phyloP scores from a whole-genome alignment of 2,797 vertebrate genomes.

The Taenioides sp. region DNA sequence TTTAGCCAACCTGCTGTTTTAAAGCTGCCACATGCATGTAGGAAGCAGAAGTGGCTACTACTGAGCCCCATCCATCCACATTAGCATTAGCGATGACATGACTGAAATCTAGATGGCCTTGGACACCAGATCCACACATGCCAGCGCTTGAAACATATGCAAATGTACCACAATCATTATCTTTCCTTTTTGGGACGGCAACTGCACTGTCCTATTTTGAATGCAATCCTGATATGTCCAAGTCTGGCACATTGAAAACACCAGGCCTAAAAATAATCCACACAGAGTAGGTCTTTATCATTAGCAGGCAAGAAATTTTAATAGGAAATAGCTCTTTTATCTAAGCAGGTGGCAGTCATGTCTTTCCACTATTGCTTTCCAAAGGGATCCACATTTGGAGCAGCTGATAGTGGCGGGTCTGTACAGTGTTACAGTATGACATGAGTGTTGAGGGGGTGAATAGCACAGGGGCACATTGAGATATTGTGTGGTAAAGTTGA shows the following conservation, averaged over 20 bases:
- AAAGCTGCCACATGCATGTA: conserved; percentile 14
- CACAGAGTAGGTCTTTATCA: conserved; percentile 31
- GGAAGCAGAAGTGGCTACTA: conserved; percentile 18
- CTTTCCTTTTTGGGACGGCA: conserved; percentile 32
- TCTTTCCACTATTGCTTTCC: conserved; percentile 64
- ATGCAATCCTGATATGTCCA: conserved; percentile 57
- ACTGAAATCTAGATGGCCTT: conserved; percentile 31
- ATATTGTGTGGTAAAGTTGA: conserved; percentile 58
- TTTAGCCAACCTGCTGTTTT: too few relatives aligned
- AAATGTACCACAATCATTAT: conserved; percentile 28
- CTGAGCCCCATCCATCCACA: conserved; percentile 29
- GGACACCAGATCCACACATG: conserved; percentile 24
- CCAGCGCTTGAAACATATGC: conserved; percentile 20
- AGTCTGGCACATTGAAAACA: conserved; percentile 39
- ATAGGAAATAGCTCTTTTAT: conserved; percentile 76
- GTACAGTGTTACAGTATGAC: conserved; percentile 59
- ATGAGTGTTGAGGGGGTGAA: conserved; percentile 52
- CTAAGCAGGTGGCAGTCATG: conserved; percentile 60
- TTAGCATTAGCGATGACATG: conserved; percentile 32
- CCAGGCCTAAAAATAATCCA: conserved; percentile 42
- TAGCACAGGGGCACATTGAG: conserved; percentile 41
- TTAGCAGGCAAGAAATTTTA: conserved; percentile 43
- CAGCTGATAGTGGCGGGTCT: conserved; percentile 65
- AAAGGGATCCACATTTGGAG: conserved; percentile 70
- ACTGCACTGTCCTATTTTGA: conserved; percentile 17